Evolutionary conservation across 2,797 vertebrate genomes (phyloP).

Genomic region (Anisognathus igniventris): DNA sequence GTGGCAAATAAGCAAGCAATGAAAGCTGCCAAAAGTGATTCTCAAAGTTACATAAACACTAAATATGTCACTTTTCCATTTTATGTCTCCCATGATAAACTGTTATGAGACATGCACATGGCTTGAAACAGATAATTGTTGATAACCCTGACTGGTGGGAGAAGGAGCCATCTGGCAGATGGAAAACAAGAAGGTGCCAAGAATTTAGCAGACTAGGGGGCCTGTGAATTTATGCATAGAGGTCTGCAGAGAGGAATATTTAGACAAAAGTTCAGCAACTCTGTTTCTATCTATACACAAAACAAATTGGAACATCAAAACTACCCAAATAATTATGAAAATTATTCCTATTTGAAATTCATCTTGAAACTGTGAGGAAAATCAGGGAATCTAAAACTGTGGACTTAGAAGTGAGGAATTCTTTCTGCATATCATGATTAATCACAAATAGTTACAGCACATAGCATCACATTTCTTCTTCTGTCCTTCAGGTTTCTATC

Average conservation of each 20-base stretch:
- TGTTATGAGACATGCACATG: neutral
- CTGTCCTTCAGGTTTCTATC: neutral
- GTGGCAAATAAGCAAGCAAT: neutral
- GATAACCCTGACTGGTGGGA: constrained; percentile 50
- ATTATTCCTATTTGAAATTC: neutral
- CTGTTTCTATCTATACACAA: neutral
- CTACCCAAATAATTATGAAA: neutral
- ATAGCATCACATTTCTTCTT: neutral
- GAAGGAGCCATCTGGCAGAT: constrained; percentile 47
- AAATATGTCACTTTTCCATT: constrained; percentile 17
- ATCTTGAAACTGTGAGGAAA: neutral
- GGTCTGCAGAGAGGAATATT: constrained; percentile 19
- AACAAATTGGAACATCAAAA: neutral
- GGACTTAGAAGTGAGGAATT: neutral
- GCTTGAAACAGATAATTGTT: constrained; percentile 31
- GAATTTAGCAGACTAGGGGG: neutral
- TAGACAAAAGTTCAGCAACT: constrained; percentile 14
- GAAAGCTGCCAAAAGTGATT: neutral
- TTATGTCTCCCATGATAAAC: constrained; percentile 27
- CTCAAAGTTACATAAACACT: neutral
- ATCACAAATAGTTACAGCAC: neutral
- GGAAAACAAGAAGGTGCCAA: constrained; percentile 31
- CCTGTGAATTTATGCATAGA: neutral
- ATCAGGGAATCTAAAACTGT: neutral
- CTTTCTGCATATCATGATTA: neutral